phyloP scores from a whole-genome alignment of 2,797 vertebrate species.

The Crocidura indochinensis region DNA sequence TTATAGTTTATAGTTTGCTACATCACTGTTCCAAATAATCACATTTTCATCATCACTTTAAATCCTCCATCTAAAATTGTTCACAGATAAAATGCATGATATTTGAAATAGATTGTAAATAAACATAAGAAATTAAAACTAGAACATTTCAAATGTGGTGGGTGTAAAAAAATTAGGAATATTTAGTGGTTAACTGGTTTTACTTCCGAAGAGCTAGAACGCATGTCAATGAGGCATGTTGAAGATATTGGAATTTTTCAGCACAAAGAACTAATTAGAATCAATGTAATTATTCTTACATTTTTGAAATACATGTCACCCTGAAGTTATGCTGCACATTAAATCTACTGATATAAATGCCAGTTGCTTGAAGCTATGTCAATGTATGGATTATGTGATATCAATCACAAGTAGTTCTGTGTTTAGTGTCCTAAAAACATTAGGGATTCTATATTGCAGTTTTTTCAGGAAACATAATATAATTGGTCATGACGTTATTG shows the following conservation, averaged over 20 bases:
- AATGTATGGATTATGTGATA: not conserved
- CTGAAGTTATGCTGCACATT: not conserved
- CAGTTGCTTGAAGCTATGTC: not conserved
- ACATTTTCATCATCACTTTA: not conserved
- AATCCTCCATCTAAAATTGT: not conserved
- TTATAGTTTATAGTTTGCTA: too few relatives aligned
- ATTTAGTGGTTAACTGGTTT: not conserved
- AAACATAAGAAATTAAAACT: constrained; percentile 8
- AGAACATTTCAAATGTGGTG: not conserved
- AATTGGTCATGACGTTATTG: too few relatives aligned
- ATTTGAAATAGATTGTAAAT: constrained; percentile 2
- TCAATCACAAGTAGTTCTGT: not conserved
- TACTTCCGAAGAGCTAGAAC: not conserved
- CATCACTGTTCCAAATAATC: not conserved
- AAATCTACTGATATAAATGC: not conserved
- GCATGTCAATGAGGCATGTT: not conserved
- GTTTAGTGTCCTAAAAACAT: not conserved
- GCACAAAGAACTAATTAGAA: not conserved
- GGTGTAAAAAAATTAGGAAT: not conserved
- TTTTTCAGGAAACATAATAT: not conserved
- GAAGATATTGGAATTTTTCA: not conserved
- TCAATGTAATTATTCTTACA: not conserved
- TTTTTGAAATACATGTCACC: not conserved
- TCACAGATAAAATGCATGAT: constrained; percentile 26
- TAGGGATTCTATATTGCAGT: not conserved